A percentile compares a stretch with the other conserved stretches of the same genome.
Conservation (phyloP, 2,888 invertebrate species). For the Amphipoea lucens region DNA sequence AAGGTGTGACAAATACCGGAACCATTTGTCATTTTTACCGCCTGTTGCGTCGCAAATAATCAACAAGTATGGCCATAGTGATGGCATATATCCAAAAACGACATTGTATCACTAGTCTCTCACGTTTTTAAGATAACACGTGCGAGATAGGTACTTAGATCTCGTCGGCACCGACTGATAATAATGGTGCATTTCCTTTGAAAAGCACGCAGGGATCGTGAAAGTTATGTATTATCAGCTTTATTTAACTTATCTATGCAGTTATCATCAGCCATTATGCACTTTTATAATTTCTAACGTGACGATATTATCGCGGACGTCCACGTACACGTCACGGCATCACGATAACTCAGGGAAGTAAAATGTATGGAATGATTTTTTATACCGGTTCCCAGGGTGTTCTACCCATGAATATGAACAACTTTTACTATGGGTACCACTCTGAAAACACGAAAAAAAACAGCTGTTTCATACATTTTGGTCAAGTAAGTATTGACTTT, state of each 20-base stretch:
- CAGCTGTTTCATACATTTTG: too few relatives aligned
- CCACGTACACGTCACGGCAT: too few relatives aligned
- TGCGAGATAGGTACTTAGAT: slow-evolving; percentile 15
- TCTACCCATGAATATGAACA: too few relatives aligned
- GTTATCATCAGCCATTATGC: not conserved
- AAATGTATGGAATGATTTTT: too few relatives aligned
- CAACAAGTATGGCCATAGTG: slow-evolving; percentile 31
- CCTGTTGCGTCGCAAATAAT: slow-evolving; percentile 19
- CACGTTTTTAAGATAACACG: slow-evolving; percentile 36
- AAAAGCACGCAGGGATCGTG: slow-evolving; percentile 1
- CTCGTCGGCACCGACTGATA: not conserved
- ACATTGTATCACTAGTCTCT: slow-evolving; percentile 9
- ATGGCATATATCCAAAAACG: slow-evolving; percentile 55
- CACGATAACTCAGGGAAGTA: too few relatives aligned
- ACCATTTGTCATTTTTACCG: slow-evolving; percentile 21
- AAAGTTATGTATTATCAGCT: slow-evolving; percentile 9
- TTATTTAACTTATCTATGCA: not conserved
- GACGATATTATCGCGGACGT: not conserved
- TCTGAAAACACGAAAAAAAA: too few relatives aligned
- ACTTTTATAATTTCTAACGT: not conserved
- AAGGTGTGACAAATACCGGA: not conserved
- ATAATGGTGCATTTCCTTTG: not conserved
- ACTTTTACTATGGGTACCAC: too few relatives aligned
- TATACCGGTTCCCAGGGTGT: too few relatives aligned
- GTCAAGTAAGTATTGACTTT: too few relatives aligned